Conservation (phyloP, 2,113 vertebrate species). For the Petrocephalus microphthalmus region DNA sequence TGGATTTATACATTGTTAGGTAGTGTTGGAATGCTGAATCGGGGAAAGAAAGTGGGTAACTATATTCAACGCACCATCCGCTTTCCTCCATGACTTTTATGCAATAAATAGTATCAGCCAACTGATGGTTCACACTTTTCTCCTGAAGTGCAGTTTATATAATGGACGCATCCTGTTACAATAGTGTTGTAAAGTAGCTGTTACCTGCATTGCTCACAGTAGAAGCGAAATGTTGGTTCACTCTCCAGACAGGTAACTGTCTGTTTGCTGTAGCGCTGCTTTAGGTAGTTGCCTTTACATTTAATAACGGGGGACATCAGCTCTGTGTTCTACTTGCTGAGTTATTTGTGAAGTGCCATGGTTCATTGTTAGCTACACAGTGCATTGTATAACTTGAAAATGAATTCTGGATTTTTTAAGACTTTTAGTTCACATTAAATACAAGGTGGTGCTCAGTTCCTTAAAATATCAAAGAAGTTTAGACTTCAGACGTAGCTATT, state of each 20-base stretch:
- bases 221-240: background rate
- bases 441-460: background rate
- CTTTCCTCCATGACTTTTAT: background rate
- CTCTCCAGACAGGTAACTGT: background rate
- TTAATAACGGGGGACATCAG: background rate
- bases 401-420: background rate
- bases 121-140: background rate
- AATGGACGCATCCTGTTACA: background rate
- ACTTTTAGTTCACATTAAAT: background rate
- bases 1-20: background rate
- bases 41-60: background rate
- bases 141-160: background rate
- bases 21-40: background rate
- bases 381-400: background rate
- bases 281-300: background rate
- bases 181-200: background rate
- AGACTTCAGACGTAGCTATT: background rate
- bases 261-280: background rate
- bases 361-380: background rate
- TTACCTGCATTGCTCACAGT: background rate
- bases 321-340: background rate
- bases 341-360: background rate
- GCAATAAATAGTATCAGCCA: background rate
- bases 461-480: background rate
- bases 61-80: background rate